Base-by-base conservation (phyloP, 2,888 invertebrate genomes). In the Drosophila lutescens region DNA sequence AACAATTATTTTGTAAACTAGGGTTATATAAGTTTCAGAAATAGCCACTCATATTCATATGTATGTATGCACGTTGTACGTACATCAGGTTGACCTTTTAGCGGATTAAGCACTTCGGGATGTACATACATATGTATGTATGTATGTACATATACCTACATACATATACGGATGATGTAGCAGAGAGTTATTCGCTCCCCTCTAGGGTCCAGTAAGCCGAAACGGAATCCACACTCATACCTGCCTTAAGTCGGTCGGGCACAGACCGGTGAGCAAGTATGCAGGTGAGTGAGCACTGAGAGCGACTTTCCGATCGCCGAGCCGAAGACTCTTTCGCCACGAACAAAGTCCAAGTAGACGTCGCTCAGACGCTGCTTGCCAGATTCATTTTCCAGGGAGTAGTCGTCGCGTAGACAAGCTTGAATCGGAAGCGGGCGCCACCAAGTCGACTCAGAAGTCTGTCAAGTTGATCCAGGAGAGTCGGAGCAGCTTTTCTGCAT, bases 401-500 rank as follows among this genome's bases (percentile, higher is more conserved):
- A 84, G 76, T 79, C 81, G 90, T 83, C 86, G 91, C 81, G 89
- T 78, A 70, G 78, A 79, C 86, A 88, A 80, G 85, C 77, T 76
- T 76, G 76, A 69, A 66, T 81, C 46, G 50, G 17, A 30, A 38
- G 17, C 36, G 43, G 36, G 49, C 65, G 23, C 44, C n/a, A 49
- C 66, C 44, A 12, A 17, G 34, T 17, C 32, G 32, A 4, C 6
- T 17, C 13, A 51, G 15, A 55, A 57, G 20, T 20, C 47, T 26
- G 17, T 12, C 6, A 70, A 44, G 32, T 13, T 57, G 36, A 59
- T 43, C 12, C 46, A 43, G 34, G 44, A 51, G 32, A 50, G 38
- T 30, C 43, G 20, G 41, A 62, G 17, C 53, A 41, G 41, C 41
- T 32, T 69, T 58, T 30, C 30, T 60, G 58, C 40, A 51, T 43